Percentiles rank a stretch among this genome's conserved stretches.
Evolutionary conservation across 2,888 invertebrate genomes (phyloP).

Genomic region (Poecilus cupreus): DNA sequence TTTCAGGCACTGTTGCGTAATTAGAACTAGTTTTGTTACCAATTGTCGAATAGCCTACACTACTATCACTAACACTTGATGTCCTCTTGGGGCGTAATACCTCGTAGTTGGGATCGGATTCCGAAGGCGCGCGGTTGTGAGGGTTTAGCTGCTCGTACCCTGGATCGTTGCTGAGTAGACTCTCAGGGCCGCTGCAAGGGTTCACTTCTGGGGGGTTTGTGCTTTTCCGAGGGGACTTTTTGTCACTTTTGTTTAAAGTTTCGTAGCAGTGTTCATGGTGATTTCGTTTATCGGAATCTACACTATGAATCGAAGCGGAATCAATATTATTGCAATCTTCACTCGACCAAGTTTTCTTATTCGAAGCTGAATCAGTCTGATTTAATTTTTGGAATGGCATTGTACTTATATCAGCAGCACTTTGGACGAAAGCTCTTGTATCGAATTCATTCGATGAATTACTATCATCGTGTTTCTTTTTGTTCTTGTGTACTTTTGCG

Average conservation of each 20-base stretch:
- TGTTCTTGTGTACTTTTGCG: constrained; percentile 88
- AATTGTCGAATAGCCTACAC: constrained; percentile 69
- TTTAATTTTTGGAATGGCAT: constrained; percentile 65
- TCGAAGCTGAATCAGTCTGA: constrained; percentile 61
- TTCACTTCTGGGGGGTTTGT: neutral
- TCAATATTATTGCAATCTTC: constrained; percentile 51
- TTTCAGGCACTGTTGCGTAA: constrained; percentile 53
- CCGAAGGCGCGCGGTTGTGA: constrained; percentile 69
- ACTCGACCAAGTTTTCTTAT: constrained; percentile 69
- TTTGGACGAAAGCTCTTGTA: constrained; percentile 24
- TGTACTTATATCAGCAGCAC: constrained; percentile 62
- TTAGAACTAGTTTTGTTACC: constrained; percentile 54
- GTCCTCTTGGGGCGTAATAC: constrained; percentile 78
- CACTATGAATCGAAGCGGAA: constrained; percentile 47
- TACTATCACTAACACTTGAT: constrained; percentile 69
- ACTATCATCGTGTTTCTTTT: constrained; percentile 74
- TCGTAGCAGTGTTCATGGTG: constrained; percentile 77
- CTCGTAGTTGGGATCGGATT: constrained; percentile 88
- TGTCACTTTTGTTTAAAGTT: constrained; percentile 74
- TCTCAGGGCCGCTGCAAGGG: constrained; percentile 73
- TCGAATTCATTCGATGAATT: constrained; percentile 35
- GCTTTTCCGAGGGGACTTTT: constrained; percentile 40
- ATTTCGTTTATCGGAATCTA: constrained; percentile 49
- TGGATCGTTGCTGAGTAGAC: constrained; percentile 79
- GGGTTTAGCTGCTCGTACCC: constrained; percentile 83